Base-by-base conservation (phyloP, 2,888 invertebrate species). In the Thereva unica region DNA sequence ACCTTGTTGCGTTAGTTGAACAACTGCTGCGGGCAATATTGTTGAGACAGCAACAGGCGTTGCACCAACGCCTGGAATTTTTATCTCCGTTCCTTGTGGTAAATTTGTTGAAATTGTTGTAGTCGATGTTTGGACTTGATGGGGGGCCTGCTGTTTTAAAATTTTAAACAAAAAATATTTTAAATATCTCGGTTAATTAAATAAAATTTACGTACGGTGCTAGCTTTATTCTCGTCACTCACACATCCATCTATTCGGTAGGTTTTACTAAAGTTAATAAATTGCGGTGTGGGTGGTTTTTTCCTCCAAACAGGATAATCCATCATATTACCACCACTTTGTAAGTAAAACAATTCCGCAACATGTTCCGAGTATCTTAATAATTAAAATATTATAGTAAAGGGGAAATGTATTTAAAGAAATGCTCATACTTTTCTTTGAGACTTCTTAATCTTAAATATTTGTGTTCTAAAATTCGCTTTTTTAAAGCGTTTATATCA, bases 281-380 rank as follows among this genome's bases (percentile, higher is more conserved):
- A 89, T 78, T 89, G 89, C 68, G 89, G 86, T 71, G 88, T 86
- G 67, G 91, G 87, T 71, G 92, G 89, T 74, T 90, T 85, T 80
- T 92, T 93, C 73, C 90, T 89, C 91, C 93, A 95, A 73, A 86
- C 84, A 73, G 87, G 87, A 81, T 90, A 92, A 79, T 96, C 95
- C 87, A 93, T 89, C 84, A 95, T 87, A 82, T 93, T 92, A 71
- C 93, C 92, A 73, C 91, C 91, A 74, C 87, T 87, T 82, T 93
- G 91, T 74, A 95, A 86, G 82, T 91, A 95, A 84, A 89, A 95
- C 75, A 91, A 84, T 83, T 95, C 95, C 74, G 91, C 87, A 74
- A 89, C 86, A 82, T 89, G 88, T 78, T 92, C 92, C 73, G 87
- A 87, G 81, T 89, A 89, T 77, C 87, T 85, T 75, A 61, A 66